A percentile compares a stretch with the other conserved stretches of the same genome.
Evolutionary conservation across 2,113 vertebrate genomes (phyloP).

Genomic region (Hiodon alosoides): DNA sequence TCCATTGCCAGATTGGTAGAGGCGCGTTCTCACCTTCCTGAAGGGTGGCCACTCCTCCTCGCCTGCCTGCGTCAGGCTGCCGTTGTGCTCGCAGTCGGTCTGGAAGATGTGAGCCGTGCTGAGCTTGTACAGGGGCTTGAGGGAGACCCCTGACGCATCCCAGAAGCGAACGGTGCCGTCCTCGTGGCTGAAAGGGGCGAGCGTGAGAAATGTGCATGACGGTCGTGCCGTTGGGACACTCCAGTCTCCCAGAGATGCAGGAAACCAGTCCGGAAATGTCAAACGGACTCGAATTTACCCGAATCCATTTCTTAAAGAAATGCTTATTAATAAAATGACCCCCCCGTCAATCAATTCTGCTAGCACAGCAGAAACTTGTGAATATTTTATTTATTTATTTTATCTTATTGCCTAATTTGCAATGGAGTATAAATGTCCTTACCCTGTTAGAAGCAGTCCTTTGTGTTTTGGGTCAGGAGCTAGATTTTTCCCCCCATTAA

Average conservation of each 20-base stretch:
- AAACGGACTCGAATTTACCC: no score
- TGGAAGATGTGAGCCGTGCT: conserved; percentile 89
- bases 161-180: conserved; percentile 94
- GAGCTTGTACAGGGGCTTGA: conserved; percentile 86
- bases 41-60: conserved; percentile 98
- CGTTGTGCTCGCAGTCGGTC: conserved; percentile 85
- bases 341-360: no score
- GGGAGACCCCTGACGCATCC: conserved; percentile 87
- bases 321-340: no score
- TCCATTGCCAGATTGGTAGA: neutral
- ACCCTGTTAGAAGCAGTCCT: conserved; percentile 91
- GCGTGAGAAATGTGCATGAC: neutral
- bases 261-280: no score
- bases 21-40: conserved; percentile 74
- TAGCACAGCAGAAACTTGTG: no score
- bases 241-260: no score
- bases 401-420: neutral
- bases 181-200: conserved; percentile 67
- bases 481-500: conserved; percentile 85
- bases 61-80: conserved; percentile 71
- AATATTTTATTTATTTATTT: no score
- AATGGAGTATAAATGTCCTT: conserved; percentile 25
- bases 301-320: no score
- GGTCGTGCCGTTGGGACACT: no score
- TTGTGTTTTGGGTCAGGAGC: conserved; percentile 78